phyloP scores from a whole-genome alignment of 2,113 vertebrate species.

The Salvator merianae region DNA sequence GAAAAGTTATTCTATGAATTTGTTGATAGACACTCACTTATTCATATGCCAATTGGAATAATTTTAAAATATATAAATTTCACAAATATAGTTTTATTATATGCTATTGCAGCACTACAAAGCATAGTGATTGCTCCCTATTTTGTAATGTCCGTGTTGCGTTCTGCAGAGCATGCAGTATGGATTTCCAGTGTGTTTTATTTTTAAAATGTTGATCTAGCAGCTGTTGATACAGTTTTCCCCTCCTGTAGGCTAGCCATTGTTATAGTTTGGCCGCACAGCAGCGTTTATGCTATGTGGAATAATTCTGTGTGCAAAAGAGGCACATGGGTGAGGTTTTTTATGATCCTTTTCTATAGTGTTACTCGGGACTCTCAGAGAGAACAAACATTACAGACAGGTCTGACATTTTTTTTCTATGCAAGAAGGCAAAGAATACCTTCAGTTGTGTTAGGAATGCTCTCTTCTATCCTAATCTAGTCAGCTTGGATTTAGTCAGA shows the following conservation, averaged over 20 bases:
- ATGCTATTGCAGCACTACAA: neutral
- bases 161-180: neutral
- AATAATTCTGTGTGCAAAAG: neutral
- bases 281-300: neutral
- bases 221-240: neutral
- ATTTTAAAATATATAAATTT: neutral
- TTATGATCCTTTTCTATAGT: neutral
- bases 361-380: neutral
- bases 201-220: conserved; percentile 6
- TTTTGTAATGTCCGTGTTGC: neutral
- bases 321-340: neutral
- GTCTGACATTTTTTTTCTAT: neutral
- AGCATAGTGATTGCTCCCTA: neutral
- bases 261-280: neutral
- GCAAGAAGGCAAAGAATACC: neutral
- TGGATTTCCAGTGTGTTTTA: neutral
- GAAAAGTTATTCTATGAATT: neutral
- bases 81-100: neutral
- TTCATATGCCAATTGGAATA: neutral
- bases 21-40: neutral
- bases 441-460: neutral
- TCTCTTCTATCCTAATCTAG: neutral
- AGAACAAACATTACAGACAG: too few species aligned
- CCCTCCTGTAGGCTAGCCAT: neutral
- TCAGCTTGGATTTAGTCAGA: neutral